Base-by-base conservation (phyloP, 2,113 vertebrate genomes). In the Tragelaphus buxtoni region DNA sequence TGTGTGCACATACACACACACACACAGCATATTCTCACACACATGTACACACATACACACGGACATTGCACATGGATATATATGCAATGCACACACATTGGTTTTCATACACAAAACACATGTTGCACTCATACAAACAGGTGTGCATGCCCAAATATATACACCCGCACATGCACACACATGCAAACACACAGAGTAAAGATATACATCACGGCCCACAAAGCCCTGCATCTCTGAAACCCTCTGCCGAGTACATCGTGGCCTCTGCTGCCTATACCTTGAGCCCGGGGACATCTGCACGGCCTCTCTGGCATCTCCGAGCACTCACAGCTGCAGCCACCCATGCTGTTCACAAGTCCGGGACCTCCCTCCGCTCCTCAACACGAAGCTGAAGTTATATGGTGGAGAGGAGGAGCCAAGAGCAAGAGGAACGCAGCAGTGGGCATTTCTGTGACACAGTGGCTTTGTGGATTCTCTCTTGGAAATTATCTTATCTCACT, bases 371-470 rank as follows among this genome's bases (percentile, higher is more conserved):
- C 58, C 4, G 8, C 13, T 26, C 42, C 28, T 55, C 14, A 28
- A 20, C 5, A 2, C 4, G 2, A 22, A 88, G 82, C 76, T 65
- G n/a, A 55, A 49, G 45, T 77, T 56, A 56, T 49, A 16, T 2
- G 11, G 16, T 18, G 13, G 4, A 51, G 4, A 3, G 7, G 4
- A 39, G 13, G 61, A 22, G 72, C 18, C 0, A 0, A 4, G 45
- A 51, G 18, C 6, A 16, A 49, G 53, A 72, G n/a, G 11, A 26
- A 17, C 0, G 11, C 49, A 13, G 28, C 8, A 1, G 11, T 3
- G 1, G 76, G n/a, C 11, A 6, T 35, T 35, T 30, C 49, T 53
- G 51, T 58, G 17, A 20, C 13, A 6, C 12, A 20, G 13, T 1
- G 47, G 30, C 32, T 49, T 9, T 5, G 0, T 12, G 30, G 9